Base-by-base conservation (phyloP, 1,140 invertebrate genomes). In the Trinorchestia longiramus region DNA sequence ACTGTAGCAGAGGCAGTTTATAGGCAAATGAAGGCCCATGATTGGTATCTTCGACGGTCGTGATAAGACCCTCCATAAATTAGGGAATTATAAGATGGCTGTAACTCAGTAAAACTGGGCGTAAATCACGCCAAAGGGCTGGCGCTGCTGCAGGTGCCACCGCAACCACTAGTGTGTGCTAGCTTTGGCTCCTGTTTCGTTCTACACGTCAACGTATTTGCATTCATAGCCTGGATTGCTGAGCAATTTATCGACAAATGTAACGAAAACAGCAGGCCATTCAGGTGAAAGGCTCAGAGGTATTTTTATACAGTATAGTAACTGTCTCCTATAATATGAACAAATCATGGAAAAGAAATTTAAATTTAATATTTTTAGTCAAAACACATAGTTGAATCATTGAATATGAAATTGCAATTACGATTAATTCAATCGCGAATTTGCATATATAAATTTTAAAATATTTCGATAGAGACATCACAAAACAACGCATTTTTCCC, bases 1-100 rank as follows among this genome's bases (percentile, higher is more conserved):
- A 77, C 62, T 77, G 36, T 1, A 77, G 62, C 62, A 19, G 11
- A 36, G 62, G 62, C 62, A 91, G 41, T 43, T 91, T 91, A 91
- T 91, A 91, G 88, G 88, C 88, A 91, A 91, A 91, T 91, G 88
- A 91, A 44, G 41, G 88, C 88, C 41, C 88, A 15, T 91, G 88
- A 91, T 91, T 43, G 88, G 41, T 91, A 91, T 91, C 88, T 91
- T 43, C 43, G 88, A 91, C 88, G 43, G 41, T 41, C 43, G 41
- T 43, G 88, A 42, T 43, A 91, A 43, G 88, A 91, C 88, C 43
- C 88, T 91, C 88, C 41, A 91, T 91, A 91, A 91, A 91, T 91
- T 91, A 91, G 41, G 88, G 88, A 91, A 91, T 91, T 91, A 91
- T 42, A 91, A 91, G 88, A 91, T 42, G 88, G 41, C 43, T 43